Percentiles rank a stretch among this genome's conserved stretches.
phyloP scores from a whole-genome alignment of 1,140 invertebrate species.

The Microvelia longipes region DNA sequence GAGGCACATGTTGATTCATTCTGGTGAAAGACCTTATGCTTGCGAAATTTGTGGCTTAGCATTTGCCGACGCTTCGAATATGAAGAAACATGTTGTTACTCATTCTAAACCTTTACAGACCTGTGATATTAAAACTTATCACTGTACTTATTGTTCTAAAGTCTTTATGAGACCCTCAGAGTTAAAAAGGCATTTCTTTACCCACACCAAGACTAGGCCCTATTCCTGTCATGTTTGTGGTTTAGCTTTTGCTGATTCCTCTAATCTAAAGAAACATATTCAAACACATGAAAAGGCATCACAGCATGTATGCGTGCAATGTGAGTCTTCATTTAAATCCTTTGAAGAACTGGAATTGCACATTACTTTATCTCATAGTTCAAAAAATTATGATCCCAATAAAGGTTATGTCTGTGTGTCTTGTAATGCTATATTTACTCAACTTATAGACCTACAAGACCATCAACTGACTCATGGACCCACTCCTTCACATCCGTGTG shows the following conservation, averaged over 20 bases:
- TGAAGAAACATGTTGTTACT: constrained; percentile 4
- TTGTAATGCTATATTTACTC: neutral
- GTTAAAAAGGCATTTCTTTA: constrained; percentile 4
- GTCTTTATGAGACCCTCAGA: constrained; percentile 3
- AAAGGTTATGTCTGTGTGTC: neutral
- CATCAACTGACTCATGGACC: neutral
- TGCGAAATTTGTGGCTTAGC: constrained; percentile 9
- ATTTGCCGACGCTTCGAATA: constrained; percentile 8
- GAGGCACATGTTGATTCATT: constrained; percentile 6
- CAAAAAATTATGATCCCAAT: neutral
- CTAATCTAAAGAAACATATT: constrained; percentile 1
- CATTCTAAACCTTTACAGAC: neutral
- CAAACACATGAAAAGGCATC: neutral
- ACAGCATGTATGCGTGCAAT: constrained; percentile 7
- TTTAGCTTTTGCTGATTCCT: constrained; percentile 1
- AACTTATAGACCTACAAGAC: neutral
- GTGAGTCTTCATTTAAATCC: constrained; percentile 7
- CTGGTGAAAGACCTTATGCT: constrained; percentile 3
- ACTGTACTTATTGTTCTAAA: constrained; percentile 1
- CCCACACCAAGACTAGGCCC: constrained; percentile 5
- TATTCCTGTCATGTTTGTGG: constrained; percentile 6
- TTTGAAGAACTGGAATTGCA: constrained; percentile 15
- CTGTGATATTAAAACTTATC: neutral
- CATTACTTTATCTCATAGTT: neutral
- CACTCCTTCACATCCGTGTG: neutral